Percentiles rank a stretch among this genome's conserved stretches.
phyloP scores from a whole-genome alignment of 37 sponge, comb jelly and placozoan genomes.

The Cladorhizidae sp. region DNA sequence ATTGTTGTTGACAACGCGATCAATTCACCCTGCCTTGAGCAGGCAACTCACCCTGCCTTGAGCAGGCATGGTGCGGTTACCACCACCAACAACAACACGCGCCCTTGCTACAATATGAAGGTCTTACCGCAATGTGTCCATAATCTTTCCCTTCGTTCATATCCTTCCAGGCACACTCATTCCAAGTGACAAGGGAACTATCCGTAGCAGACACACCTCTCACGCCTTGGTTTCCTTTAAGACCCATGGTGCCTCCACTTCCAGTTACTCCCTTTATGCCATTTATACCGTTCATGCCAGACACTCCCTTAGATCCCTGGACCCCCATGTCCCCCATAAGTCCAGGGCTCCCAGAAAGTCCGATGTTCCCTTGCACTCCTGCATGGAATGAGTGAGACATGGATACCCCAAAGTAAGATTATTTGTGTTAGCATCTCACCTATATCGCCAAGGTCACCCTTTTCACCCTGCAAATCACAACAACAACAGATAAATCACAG shows the following conservation, averaged over 20 bases:
- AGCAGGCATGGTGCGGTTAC: too few relatives aligned
- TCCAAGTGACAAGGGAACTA: constrained; percentile 32
- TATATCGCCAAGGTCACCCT: constrained; percentile 1
- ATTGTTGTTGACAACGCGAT: too few relatives aligned
- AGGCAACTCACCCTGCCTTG: too few relatives aligned
- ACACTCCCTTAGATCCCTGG: not conserved
- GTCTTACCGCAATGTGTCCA: constrained; percentile 65
- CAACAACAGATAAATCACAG: not conserved
- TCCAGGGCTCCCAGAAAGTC: not conserved
- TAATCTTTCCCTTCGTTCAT: constrained; percentile 49
- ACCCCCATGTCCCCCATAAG: not conserved
- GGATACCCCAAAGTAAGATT: too few relatives aligned
- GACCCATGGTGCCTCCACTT: not conserved
- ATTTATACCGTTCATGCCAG: constrained; percentile 23
- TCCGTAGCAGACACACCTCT: not conserved
- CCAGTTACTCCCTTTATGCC: constrained; percentile 14
- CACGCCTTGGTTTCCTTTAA: not conserved
- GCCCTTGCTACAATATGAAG: too few relatives aligned
- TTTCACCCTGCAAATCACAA: not conserved
- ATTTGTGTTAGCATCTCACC: too few relatives aligned
- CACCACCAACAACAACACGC: too few relatives aligned
- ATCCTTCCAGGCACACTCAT: constrained; percentile 54
- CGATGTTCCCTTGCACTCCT: not conserved
- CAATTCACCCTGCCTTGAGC: too few relatives aligned
- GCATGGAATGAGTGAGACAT: not conserved